Evolutionary conservation across 2,888 invertebrate genomes (phyloP).

Genomic region (Pyrrhia umbra): DNA sequence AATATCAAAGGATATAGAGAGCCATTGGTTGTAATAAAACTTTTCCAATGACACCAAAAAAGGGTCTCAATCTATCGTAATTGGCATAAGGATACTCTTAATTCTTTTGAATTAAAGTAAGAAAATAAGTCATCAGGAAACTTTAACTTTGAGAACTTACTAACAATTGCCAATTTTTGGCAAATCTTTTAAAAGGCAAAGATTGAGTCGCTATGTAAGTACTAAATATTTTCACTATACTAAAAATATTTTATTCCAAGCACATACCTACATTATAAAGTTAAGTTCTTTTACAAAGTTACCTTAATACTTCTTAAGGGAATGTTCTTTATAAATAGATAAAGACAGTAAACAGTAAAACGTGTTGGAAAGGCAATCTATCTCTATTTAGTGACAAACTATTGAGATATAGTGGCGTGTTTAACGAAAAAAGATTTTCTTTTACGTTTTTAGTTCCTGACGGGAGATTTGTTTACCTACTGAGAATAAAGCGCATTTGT

Average conservation of each 20-base stretch:
- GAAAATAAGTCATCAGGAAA: too few relatives aligned
- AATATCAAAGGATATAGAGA: background rate
- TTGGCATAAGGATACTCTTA: too few relatives aligned
- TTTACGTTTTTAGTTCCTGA: constrained; percentile 5
- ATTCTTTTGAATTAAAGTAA: too few relatives aligned
- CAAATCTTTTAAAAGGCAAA: too few relatives aligned
- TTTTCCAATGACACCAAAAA: background rate
- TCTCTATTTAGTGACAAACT: constrained; percentile 50
- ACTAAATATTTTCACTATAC: too few relatives aligned
- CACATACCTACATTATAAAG: background rate
- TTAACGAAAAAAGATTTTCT: constrained; percentile 52
- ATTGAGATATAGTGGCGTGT: constrained; percentile 50
- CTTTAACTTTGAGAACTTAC: too few relatives aligned
- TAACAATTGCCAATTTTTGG: too few relatives aligned
- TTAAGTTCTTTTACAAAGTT: background rate
- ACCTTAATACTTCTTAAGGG: background rate
- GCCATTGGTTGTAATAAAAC: background rate
- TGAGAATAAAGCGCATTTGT: background rate
- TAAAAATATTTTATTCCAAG: background rate
- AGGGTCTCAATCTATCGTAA: too few relatives aligned
- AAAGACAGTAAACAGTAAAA: constrained; percentile 12
- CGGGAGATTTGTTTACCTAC: background rate
- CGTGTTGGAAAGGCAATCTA: constrained; percentile 29
- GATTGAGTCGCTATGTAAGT: too few relatives aligned
- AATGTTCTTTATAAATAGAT: constrained; percentile 23